Evolutionary conservation across 2,113 vertebrate species (phyloP).

Genomic region (Fregetta grallaria): DNA sequence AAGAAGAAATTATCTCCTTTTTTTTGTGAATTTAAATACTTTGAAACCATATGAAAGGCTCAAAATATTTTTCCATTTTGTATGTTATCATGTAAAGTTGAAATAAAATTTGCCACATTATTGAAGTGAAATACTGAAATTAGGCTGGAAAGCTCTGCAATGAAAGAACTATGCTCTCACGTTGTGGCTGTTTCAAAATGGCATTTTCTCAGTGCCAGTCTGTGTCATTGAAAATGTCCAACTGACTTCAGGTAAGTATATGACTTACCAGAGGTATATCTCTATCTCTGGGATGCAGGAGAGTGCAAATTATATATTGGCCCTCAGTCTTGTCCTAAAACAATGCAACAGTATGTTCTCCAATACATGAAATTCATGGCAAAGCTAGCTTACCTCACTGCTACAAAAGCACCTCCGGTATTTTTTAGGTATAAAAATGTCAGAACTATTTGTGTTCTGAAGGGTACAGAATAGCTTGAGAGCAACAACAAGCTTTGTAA

Average conservation of each 20-base stretch:
- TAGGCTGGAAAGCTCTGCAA: not conserved
- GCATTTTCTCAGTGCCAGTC: not conserved
- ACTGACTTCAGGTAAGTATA: not conserved
- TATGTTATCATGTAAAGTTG: not conserved
- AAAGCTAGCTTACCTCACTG: not conserved
- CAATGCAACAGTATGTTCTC: not conserved
- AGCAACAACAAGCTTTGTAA: not conserved
- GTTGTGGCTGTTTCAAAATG: not conserved
- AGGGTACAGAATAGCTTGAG: not conserved
- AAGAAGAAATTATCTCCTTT: not conserved
- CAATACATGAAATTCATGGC: not conserved
- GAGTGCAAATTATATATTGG: not conserved
- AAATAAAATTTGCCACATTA: not conserved
- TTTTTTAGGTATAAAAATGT: not conserved
- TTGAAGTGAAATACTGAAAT: not conserved
- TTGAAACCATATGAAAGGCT: not conserved
- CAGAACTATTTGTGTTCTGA: not conserved
- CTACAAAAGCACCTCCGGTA: not conserved
- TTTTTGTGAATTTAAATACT: not conserved
- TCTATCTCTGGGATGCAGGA: not conserved
- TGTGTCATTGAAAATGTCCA: not conserved
- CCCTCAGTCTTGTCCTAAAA: not conserved
- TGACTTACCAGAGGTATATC: not conserved
- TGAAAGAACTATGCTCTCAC: not conserved
- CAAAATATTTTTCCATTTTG: not conserved